Conservation (phyloP, 1,140 invertebrate genomes). For the Dufourea novaeangliae region DNA sequence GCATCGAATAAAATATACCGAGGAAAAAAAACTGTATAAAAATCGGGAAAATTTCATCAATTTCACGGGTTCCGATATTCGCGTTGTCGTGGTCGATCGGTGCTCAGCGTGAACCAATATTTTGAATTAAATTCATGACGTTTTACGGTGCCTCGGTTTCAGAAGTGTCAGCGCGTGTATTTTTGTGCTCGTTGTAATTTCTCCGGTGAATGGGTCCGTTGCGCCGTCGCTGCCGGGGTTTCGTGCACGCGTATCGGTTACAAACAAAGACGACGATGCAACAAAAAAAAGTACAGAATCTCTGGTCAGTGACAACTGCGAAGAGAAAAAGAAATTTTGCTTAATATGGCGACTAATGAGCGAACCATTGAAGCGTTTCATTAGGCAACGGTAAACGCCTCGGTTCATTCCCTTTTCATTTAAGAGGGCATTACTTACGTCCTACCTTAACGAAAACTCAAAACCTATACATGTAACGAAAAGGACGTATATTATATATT, state of each 20-base stretch:
- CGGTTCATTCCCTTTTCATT: neutral
- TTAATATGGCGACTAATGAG: slow-evolving; percentile 25
- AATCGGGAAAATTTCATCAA: no score
- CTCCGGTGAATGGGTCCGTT: neutral
- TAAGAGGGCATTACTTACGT: slow-evolving; percentile 5
- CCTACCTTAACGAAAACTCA: slow-evolving; percentile 4
- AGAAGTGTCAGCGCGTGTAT: slow-evolving; percentile 14
- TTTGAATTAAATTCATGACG: slow-evolving; percentile 9
- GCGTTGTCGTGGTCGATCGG: no score
- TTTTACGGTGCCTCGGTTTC: neutral
- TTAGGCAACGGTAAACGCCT: slow-evolving; percentile 7
- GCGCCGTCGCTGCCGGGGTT: no score
- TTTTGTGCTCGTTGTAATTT: slow-evolving; percentile 20
- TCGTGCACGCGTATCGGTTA: neutral
- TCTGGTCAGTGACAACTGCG: no score
- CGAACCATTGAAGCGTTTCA: neutral
- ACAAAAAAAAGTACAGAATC: neutral
- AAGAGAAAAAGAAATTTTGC: neutral
- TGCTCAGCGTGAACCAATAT: neutral
- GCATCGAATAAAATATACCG: neutral
- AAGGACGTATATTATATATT: neutral
- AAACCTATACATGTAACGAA: slow-evolving; percentile 11
- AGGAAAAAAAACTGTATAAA: neutral
- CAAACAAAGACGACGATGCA: neutral
- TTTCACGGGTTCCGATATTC: neutral